Percentiles rank a stretch among this genome's conserved stretches.
Evolutionary conservation across 2,888 invertebrate genomes (phyloP).

Genomic region (Drosophila subsilvestris): DNA sequence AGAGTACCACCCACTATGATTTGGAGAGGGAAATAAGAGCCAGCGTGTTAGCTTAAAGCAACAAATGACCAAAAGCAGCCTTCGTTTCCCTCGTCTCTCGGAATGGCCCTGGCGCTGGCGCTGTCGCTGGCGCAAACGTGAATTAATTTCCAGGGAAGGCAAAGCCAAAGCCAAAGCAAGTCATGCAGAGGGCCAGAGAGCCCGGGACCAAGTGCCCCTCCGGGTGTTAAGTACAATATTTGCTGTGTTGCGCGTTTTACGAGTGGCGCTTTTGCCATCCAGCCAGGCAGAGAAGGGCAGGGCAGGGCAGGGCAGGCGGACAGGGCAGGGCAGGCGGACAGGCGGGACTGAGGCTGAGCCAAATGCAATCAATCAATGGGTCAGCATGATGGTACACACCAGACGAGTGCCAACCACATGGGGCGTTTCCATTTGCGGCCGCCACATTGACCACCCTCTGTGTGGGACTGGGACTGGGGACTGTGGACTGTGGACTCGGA

Average conservation of each 20-base stretch:
- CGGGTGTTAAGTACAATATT: conserved; percentile 79
- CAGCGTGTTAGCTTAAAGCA: conserved; percentile 58
- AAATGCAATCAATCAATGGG: conserved; percentile 80
- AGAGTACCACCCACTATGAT: conserved; percentile 31
- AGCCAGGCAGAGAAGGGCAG: neutral
- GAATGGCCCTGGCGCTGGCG: conserved; percentile 46
- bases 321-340: conserved; percentile 28
- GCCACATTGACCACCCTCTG: conserved; percentile 74
- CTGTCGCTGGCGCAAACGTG: conserved; percentile 33
- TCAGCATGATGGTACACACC: conserved; percentile 63
- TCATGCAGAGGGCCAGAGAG: conserved; percentile 1
- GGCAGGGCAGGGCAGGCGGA: conserved; percentile 17
- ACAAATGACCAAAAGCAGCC: conserved; percentile 65
- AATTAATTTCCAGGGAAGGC: conserved; percentile 63
- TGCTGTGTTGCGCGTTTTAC: conserved; percentile 73
- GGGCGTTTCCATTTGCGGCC: conserved; percentile 77
- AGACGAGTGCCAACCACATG: conserved; percentile 72
- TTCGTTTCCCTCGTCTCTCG: neutral
- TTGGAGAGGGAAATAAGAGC: conserved; percentile 34
- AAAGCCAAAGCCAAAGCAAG: conserved; percentile 38
- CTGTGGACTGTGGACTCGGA: conserved; percentile 3
- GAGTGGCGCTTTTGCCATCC: conserved; percentile 59
- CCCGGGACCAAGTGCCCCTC: conserved; percentile 66
- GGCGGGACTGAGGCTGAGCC: conserved; percentile 31
- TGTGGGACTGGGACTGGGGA: conserved; percentile 11